Evolutionary conservation across 2,797 vertebrate genomes (phyloP), one percentile per base, ranked within the genome.

Genomic region (Macropodus opercularis): DNA sequence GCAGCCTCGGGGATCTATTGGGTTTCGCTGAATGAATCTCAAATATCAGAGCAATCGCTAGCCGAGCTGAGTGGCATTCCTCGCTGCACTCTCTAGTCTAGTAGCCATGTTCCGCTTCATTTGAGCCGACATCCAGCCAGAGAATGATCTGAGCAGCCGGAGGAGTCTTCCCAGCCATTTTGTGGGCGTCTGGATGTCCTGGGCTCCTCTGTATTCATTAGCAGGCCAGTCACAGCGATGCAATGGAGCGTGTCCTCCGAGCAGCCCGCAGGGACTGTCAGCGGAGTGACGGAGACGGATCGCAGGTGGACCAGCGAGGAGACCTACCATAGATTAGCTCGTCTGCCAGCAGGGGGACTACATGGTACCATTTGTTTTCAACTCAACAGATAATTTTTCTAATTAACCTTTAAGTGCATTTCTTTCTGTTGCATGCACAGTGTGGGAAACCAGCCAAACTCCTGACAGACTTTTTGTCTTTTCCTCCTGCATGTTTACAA

Each of bases 331-430:
- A 94, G 94, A 95, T 95, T 94, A 95, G 86, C 36, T 81, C 81
- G 90, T 94, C 92, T 89, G 79, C 88, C 84, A 81, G 85, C 89
- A 90, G 80, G 85, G 75, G 80, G 89, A 81, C 84, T 84, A 72
- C 6, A n/a, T 32, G 72, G 81, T 73, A 77, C 85, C 91, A 91
- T 87, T 82, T 88, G 85, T 89, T 77, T 92, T 87, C 79, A 79
- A 86, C 90, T 90, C 93, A 92, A 91, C 92, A 94, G 94, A 96
- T 96, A 93, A 94, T 95, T 95, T 96, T 96, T 96, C 92, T 94
- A 95, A 97, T 97, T 97, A 95, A 96, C 95, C 93, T 94, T 87
- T 80, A 86, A 90, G 91, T 92, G 90, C 86, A 90, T 87, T 56
- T 87, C 84, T 88, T 82, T 83, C 84, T 71, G 69, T 84, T 68